phyloP scores from a whole-genome alignment of 2,888 invertebrate species.

The Andrena marginata region DNA sequence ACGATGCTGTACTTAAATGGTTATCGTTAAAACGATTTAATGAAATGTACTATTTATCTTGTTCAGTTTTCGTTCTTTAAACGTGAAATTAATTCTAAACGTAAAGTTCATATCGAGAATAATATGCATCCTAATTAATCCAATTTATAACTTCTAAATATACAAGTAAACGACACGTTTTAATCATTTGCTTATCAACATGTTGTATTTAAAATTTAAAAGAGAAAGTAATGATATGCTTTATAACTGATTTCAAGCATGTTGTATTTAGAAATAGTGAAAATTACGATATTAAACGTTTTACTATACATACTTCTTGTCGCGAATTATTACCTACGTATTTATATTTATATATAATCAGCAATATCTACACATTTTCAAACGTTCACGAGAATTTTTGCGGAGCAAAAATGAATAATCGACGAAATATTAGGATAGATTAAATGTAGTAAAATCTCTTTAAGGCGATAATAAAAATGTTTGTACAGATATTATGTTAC shows the following conservation, averaged over 20 bases:
- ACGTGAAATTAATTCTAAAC: not conserved
- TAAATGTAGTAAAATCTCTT: not conserved
- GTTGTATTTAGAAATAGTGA: slow-evolving; percentile 33
- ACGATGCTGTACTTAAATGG: slow-evolving; percentile 48
- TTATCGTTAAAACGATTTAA: slow-evolving; percentile 11
- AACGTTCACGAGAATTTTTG: slow-evolving; percentile 1
- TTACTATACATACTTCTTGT: slow-evolving; percentile 17
- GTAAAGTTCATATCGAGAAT: not conserved
- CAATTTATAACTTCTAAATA: not conserved
- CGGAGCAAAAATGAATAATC: slow-evolving; percentile 19
- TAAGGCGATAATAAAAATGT: slow-evolving; percentile 8
- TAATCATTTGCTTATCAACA: slow-evolving; percentile 5
- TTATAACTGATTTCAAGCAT: slow-evolving; percentile 30
- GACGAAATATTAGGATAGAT: not conserved
- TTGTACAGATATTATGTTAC: not conserved
- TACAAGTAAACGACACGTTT: not conserved
- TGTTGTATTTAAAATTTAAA: slow-evolving; percentile 21
- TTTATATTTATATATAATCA: slow-evolving; percentile 2
- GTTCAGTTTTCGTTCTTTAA: slow-evolving; percentile 12
- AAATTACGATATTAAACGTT: slow-evolving; percentile 25
- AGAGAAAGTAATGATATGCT: slow-evolving; percentile 16
- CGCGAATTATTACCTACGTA: slow-evolving; percentile 5
- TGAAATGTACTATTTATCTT: slow-evolving; percentile 35
- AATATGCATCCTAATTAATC: slow-evolving; percentile 19
- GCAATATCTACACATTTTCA: slow-evolving; percentile 33